A percentile compares a stretch with the other conserved stretches of the same genome.
phyloP scores from a whole-genome alignment of 2,888 invertebrate species.

The Gryllus longicercus region DNA sequence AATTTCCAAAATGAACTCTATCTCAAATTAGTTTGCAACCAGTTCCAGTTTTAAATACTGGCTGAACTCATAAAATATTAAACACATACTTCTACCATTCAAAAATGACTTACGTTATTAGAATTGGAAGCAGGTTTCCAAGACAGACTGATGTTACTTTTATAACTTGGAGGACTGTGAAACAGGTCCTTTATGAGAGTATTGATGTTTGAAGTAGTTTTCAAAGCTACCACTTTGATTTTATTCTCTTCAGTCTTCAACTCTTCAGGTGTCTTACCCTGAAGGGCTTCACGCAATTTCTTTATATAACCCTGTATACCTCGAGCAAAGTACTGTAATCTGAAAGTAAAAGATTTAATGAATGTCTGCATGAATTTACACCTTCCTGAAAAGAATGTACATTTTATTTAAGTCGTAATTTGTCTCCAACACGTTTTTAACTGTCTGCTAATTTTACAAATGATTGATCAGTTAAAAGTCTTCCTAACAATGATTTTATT shows the following conservation, averaged over 20 bases:
- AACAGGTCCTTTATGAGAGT: conserved; percentile 89
- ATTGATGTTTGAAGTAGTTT: conserved; percentile 89
- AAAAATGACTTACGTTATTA: conserved; percentile 26
- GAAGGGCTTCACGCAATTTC: conserved; percentile 61
- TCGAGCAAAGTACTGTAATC: conserved; percentile 88
- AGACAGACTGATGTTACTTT: conserved; percentile 74
- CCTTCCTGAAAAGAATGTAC: too few species aligned
- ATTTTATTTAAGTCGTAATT: too few species aligned
- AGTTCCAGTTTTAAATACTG: too few species aligned
- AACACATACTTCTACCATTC: background rate
- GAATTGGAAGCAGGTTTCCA: conserved; percentile 54
- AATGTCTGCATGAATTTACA: too few species aligned
- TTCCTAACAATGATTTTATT: too few species aligned
- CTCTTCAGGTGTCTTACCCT: conserved; percentile 69
- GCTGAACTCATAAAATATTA: too few species aligned
- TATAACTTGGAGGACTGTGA: conserved; percentile 89
- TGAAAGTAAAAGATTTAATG: conserved; percentile 38
- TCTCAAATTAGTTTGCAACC: too few species aligned
- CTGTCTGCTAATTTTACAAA: too few species aligned
- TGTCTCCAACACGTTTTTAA: too few species aligned
- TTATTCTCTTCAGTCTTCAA: conserved; percentile 75
- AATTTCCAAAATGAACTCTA: too few species aligned
- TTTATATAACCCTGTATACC: conserved; percentile 84
- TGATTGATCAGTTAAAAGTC: too few species aligned
- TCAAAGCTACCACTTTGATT: conserved; percentile 73